Evolutionary conservation across 1,140 invertebrate genomes (phyloP).

Genomic region (Dinoponera quadriceps): DNA sequence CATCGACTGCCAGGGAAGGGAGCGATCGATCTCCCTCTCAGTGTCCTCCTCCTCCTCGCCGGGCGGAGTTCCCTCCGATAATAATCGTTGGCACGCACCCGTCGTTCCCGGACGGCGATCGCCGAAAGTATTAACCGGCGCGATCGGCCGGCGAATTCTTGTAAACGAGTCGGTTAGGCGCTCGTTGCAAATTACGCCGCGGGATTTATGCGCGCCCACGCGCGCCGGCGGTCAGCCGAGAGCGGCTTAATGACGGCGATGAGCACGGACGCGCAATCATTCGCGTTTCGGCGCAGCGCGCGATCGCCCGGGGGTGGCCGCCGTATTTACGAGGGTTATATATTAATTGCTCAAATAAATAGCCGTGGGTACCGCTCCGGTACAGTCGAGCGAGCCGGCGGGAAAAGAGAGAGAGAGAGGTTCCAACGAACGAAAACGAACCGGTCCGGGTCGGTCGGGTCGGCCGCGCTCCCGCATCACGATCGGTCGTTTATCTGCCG

Average conservation of each 20-base stretch:
- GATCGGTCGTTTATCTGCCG: slow-evolving; percentile 71
- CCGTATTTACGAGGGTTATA: slow-evolving; percentile 85
- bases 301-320: slow-evolving; percentile 66
- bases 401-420: neutral
- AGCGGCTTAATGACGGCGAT: slow-evolving; percentile 79
- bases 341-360: slow-evolving; percentile 86
- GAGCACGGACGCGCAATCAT: slow-evolving; percentile 82
- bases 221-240: neutral
- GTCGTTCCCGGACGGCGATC: slow-evolving; percentile 23
- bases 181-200: slow-evolving; percentile 16
- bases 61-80: slow-evolving; percentile 1
- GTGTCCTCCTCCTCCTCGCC: slow-evolving; percentile 3
- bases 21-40: slow-evolving; percentile 50
- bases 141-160: slow-evolving; percentile 33
- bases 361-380: slow-evolving; percentile 67
- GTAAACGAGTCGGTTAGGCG: slow-evolving; percentile 45
- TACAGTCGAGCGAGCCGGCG: neutral
- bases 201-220: slow-evolving; percentile 63
- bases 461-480: slow-evolving; percentile 66
- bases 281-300: slow-evolving; percentile 76
- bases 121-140: slow-evolving; percentile 27
- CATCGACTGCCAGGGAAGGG: slow-evolving; percentile 37
- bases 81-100: slow-evolving; percentile 35
- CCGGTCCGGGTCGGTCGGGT: slow-evolving; percentile 71
- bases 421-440: slow-evolving; percentile 68